A percentile compares a stretch with the other conserved stretches of the same genome.
Evolutionary conservation across 2,113 vertebrate species (phyloP).

Genomic region (Neotoma lepida): DNA sequence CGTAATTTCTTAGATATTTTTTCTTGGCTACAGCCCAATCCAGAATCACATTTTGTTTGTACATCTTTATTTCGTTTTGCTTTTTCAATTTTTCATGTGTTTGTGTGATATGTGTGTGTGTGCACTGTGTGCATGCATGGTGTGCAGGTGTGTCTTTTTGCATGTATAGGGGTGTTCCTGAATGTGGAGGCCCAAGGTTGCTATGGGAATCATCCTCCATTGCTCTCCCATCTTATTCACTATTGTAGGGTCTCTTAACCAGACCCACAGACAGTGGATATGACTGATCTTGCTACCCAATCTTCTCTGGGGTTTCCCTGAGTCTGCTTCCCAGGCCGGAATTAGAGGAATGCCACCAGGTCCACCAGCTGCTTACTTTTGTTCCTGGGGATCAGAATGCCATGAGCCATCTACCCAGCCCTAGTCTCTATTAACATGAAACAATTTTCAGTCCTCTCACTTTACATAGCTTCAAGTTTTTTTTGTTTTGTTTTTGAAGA

Average conservation of each 20-base stretch:
- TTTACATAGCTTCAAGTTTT: not conserved
- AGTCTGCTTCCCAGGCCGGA: not conserved
- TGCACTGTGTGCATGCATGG: not conserved
- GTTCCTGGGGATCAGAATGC: not conserved
- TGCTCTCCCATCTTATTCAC: no score
- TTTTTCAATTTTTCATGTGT: not conserved
- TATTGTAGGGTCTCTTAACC: not conserved
- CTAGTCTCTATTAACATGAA: not conserved
- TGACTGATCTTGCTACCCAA: not conserved
- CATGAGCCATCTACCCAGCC: not conserved
- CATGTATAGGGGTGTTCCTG: no score
- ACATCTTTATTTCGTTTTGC: not conserved
- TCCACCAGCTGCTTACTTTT: not conserved
- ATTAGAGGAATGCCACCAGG: not conserved
- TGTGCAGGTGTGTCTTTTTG: not conserved
- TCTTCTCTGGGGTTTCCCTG: not conserved
- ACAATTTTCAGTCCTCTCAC: not conserved
- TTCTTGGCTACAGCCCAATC: not conserved
- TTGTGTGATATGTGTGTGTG: not conserved
- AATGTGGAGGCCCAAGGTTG: not conserved
- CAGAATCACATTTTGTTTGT: not conserved
- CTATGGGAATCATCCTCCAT: no score
- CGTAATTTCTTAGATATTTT: not conserved
- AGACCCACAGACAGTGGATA: not conserved
- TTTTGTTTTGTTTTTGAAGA: not conserved